Evolutionary conservation across 2,797 vertebrate genomes (phyloP).

Genomic region (Argya squamiceps): DNA sequence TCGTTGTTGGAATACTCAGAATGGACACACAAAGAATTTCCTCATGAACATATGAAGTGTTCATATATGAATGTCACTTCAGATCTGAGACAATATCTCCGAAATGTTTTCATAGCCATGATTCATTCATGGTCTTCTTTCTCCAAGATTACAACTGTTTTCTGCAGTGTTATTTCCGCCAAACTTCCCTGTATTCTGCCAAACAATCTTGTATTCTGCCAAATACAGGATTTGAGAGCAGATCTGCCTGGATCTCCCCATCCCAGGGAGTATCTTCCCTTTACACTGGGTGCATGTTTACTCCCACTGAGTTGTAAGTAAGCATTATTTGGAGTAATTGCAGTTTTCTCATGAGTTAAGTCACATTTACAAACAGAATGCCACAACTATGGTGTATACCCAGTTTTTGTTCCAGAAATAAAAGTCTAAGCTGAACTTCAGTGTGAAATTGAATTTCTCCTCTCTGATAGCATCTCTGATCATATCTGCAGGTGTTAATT

Average conservation of each 20-base stretch:
- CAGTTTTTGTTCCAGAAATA: not conserved
- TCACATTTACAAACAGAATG: not conserved
- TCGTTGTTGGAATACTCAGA: not conserved
- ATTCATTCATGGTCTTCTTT: not conserved
- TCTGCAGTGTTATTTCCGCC: not conserved
- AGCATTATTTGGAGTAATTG: not conserved
- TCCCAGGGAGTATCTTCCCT: not conserved
- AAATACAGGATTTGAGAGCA: not conserved
- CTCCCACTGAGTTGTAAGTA: not conserved
- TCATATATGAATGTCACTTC: not conserved
- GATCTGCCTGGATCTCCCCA: not conserved
- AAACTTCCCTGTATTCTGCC: too few species aligned
- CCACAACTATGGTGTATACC: not conserved
- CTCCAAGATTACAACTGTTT: not conserved
- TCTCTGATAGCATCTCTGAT: conserved; percentile 53
- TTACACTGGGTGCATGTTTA: not conserved
- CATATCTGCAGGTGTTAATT: conserved; percentile 64
- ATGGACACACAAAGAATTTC: not conserved
- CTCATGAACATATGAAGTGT: not conserved
- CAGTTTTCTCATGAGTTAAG: not conserved
- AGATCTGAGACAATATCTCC: not conserved
- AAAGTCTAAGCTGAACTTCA: not conserved
- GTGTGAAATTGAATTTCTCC: conserved; percentile 4
- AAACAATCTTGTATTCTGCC: too few species aligned
- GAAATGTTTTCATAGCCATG: not conserved